Conservation (phyloP, 2,888 invertebrate genomes). For the Brenthis ino region DNA sequence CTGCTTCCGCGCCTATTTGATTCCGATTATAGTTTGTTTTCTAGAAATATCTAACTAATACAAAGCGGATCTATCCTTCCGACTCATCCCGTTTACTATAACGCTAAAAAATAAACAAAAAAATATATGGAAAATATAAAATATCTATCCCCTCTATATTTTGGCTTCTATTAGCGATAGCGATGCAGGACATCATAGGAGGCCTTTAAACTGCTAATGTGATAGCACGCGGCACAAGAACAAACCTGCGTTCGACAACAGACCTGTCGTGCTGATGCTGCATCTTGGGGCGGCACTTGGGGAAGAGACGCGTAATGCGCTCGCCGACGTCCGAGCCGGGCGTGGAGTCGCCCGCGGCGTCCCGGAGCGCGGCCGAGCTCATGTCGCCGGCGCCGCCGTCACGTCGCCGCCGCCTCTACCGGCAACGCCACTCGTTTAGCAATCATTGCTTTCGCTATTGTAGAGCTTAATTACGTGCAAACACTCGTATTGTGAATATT, state of each 20-base stretch:
- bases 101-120: no score
- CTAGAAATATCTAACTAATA: no score
- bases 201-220: neutral
- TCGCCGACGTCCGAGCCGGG: slow-evolving; percentile 84
- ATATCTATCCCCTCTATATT: no score
- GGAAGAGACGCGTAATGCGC: slow-evolving; percentile 92
- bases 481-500: neutral
- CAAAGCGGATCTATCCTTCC: no score
- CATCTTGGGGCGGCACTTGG: slow-evolving; percentile 91
- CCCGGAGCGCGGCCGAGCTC: slow-evolving; percentile 76
- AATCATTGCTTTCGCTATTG: slow-evolving; percentile 18
- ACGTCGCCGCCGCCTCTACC: slow-evolving; percentile 62
- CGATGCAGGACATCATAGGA: neutral
- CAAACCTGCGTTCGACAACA: neutral
- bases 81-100: no score
- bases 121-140: no score
- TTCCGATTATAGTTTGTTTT: no score
- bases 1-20: no score
- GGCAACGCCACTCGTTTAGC: slow-evolving; percentile 56
- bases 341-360: slow-evolving; percentile 78
- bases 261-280: slow-evolving; percentile 77
- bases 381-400: slow-evolving; percentile 71
- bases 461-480: neutral
- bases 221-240: neutral
- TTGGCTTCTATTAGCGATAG: neutral